A percentile compares a stretch with the other conserved stretches of the same genome.
phyloP scores from a whole-genome alignment of 1,140 invertebrate species.

The Glomeris maerens region DNA sequence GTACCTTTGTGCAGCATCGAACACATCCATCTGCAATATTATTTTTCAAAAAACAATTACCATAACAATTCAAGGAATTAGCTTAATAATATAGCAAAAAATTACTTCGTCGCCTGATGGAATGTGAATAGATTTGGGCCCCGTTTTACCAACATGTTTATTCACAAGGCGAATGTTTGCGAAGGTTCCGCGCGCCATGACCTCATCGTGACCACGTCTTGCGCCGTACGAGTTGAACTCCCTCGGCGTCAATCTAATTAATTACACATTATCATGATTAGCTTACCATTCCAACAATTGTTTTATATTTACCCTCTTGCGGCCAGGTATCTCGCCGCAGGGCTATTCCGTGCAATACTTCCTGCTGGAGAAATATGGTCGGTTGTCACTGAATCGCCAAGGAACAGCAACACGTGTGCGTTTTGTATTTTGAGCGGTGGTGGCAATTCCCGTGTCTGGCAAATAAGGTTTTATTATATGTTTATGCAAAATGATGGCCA shows the following conservation, averaged over 20 bases:
- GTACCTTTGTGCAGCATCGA: slow-evolving; percentile 86
- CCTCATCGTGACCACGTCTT: slow-evolving; percentile 84
- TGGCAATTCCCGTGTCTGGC: slow-evolving; percentile 33
- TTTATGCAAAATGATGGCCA: slow-evolving; percentile 14
- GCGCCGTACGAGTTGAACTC: slow-evolving; percentile 98
- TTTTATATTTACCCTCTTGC: slow-evolving; percentile 53
- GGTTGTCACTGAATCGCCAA: slow-evolving; percentile 92
- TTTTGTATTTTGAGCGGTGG: slow-evolving; percentile 30
- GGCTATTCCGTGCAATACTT: slow-evolving; percentile 84
- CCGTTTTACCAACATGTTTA: slow-evolving; percentile 67
- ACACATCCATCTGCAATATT: slow-evolving; percentile 64
- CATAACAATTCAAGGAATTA: slow-evolving; percentile 24
- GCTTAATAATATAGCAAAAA: slow-evolving; percentile 7
- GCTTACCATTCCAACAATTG: too few species aligned
- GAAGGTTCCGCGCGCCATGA: slow-evolving; percentile 95
- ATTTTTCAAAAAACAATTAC: slow-evolving; percentile 16
- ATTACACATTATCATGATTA: slow-evolving; percentile 12
- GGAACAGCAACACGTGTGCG: slow-evolving; percentile 65
- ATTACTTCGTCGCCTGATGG: slow-evolving; percentile 66
- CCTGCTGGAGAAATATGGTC: slow-evolving; percentile 98
- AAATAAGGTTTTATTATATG: too few species aligned
- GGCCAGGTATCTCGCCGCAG: slow-evolving; percentile 77
- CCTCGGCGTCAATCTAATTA: slow-evolving; percentile 59
- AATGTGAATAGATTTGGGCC: slow-evolving; percentile 76
- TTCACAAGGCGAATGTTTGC: slow-evolving; percentile 95